Conservation (phyloP, 1,140 invertebrate genomes). For the Seison nebaliae region DNA sequence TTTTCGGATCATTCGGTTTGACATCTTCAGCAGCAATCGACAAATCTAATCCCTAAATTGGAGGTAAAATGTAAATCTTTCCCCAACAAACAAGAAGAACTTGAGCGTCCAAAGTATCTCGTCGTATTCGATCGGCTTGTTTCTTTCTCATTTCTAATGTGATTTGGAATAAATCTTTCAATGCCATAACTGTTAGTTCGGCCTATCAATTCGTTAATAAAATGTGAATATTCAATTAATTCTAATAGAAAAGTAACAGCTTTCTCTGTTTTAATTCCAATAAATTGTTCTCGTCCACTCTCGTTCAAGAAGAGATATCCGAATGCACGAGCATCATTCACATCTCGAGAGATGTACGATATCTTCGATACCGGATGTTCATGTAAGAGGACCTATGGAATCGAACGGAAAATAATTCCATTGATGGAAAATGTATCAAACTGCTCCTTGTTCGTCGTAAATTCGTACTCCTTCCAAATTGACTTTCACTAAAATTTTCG, state of each 20-base stretch:
- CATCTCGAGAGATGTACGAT: conserved; percentile 9
- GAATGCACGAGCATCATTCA: conserved; percentile 7
- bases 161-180: conserved; percentile 11
- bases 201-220: no score
- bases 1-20: no score
- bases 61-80: no score
- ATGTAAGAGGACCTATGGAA: conserved; percentile 3
- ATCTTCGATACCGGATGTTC: conserved; percentile 8
- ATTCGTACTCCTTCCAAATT: conserved; percentile 9
- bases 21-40: no score
- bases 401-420: no score
- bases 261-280: conserved; percentile 12
- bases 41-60: no score
- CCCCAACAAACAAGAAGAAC: no score
- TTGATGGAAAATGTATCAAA: no score
- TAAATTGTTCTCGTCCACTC: conserved; percentile 1
- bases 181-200: conserved; percentile 4
- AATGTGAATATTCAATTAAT: no score
- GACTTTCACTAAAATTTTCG: conserved; percentile 7
- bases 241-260: no score
- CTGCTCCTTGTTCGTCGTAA: conserved; percentile 9
- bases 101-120: no score
- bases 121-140: no score
- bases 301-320: conserved; percentile 8
- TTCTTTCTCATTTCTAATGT: conserved; percentile 2